These are phyloP conservation scores for Eutrigla gurnardus DNA, from an alignment of 2,797 vertebrate species.

Conservation along the genomic window DNA sequence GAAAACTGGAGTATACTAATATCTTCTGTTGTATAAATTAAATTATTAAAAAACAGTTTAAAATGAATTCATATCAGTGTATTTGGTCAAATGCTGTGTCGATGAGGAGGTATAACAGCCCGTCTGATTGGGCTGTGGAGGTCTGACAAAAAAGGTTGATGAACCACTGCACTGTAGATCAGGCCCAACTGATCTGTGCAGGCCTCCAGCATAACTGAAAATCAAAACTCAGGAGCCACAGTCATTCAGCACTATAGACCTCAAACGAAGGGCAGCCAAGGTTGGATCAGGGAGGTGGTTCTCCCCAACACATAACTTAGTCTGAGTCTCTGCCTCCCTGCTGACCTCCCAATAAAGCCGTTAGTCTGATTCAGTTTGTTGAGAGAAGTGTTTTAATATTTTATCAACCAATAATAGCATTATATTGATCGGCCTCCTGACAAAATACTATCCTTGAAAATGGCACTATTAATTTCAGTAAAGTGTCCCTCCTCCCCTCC, in stretches of 20 bases:
- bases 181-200: slow-evolving; percentile 13
- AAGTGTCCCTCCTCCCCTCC: slow-evolving; percentile 4
- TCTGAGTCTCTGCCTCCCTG: slow-evolving; percentile 1
- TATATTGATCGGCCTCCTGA: slow-evolving; percentile 54
- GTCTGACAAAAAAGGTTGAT: neutral
- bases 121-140: neutral
- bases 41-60: neutral
- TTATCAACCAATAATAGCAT: slow-evolving; percentile 44
- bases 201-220: slow-evolving; percentile 16
- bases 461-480: slow-evolving; percentile 48
- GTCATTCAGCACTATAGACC: slow-evolving; percentile 51
- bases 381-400: slow-evolving; percentile 51
- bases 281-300: slow-evolving; percentile 25
- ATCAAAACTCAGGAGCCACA: slow-evolving; percentile 21
- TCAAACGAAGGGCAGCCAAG: slow-evolving; percentile 49
- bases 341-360: slow-evolving; percentile 23
- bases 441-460: slow-evolving; percentile 54
- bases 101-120: neutral
- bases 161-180: slow-evolving; percentile 5
- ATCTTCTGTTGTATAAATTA: neutral
- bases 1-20: neutral
- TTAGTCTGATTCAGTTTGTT: slow-evolving; percentile 57
- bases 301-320: slow-evolving; percentile 39
- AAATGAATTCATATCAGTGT: neutral
- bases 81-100: neutral